A percentile compares a stretch with the other conserved stretches of the same genome.
These are phyloP conservation scores for Rhimphoctona megacephalus DNA, from an alignment of 2,888 invertebrate genomes.

Conservation along the genomic window DNA sequence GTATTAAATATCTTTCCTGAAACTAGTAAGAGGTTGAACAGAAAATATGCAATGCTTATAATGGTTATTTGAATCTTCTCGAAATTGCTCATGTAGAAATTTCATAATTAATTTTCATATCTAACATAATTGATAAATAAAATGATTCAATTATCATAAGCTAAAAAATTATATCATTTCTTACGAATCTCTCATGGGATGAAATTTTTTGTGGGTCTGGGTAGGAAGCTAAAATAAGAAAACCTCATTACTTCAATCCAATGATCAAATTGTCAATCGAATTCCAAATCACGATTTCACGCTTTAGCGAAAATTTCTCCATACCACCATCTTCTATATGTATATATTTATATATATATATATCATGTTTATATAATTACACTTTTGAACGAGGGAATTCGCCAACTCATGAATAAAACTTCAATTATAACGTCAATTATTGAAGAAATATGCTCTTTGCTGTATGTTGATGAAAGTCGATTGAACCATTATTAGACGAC, in stretches of 20 bases:
- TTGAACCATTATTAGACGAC: not conserved
- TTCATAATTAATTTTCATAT: not conserved
- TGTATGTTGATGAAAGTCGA: not conserved
- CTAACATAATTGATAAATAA: no score
- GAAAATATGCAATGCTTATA: not conserved
- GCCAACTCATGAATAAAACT: conserved; percentile 62
- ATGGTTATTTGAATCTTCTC: not conserved
- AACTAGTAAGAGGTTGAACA: not conserved
- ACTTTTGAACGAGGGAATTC: conserved; percentile 33
- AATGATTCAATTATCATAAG: no score
- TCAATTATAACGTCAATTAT: conserved; percentile 59
- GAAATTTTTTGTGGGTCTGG: no score
- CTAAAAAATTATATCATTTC: no score
- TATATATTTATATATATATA: no score
- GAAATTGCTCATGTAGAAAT: not conserved
- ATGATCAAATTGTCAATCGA: no score
- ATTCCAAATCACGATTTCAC: no score
- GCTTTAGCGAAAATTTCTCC: no score
- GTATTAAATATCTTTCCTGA: not conserved
- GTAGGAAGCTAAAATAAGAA: no score
- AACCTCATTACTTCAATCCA: no score
- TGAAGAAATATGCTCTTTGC: conserved; percentile 9
- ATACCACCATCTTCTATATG: no score
- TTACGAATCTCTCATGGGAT: no score
- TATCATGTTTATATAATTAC: conserved; percentile 16